A percentile compares a stretch with the other conserved stretches of the same genome.
Evolutionary conservation across 2,113 vertebrate genomes (phyloP).

Genomic region (Copsychus sechellarum): DNA sequence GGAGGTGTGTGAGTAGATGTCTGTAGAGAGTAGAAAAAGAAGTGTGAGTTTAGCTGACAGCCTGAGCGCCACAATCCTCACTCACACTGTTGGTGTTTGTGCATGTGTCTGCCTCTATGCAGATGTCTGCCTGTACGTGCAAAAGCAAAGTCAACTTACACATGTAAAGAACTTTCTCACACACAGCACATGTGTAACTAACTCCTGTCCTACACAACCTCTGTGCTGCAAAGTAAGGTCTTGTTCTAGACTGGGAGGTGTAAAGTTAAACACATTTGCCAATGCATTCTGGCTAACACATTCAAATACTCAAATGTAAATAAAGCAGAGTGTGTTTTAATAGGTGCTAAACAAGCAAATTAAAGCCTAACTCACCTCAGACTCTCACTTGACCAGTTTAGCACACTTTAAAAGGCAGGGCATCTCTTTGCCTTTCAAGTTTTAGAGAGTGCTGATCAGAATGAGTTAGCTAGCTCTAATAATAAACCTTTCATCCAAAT

Average conservation of each 20-base stretch:
- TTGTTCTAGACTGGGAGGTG: conserved; percentile 20
- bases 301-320: conserved; percentile 19
- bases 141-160: not conserved
- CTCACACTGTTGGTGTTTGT: not conserved
- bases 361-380: conserved; percentile 37
- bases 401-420: conserved; percentile 18
- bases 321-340: conserved; percentile 38
- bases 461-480: not conserved
- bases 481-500: conserved; percentile 15
- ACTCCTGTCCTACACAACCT: not conserved
- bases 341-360: conserved; percentile 55
- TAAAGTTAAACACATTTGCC: conserved; percentile 10
- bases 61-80: not conserved
- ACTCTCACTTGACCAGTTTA: conserved; percentile 40
- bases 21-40: not conserved
- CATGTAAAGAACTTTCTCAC: not conserved
- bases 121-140: not conserved
- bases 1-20: not conserved
- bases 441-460: conserved; percentile 34
- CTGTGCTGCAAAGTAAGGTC: not conserved
- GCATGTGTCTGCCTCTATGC: not conserved
- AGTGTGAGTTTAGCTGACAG: not conserved
- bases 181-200: not conserved
- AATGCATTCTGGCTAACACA: conserved; percentile 2
- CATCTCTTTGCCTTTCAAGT: not conserved